phyloP scores from a whole-genome alignment of 2,888 invertebrate species.

The Ennomos erosarius region DNA sequence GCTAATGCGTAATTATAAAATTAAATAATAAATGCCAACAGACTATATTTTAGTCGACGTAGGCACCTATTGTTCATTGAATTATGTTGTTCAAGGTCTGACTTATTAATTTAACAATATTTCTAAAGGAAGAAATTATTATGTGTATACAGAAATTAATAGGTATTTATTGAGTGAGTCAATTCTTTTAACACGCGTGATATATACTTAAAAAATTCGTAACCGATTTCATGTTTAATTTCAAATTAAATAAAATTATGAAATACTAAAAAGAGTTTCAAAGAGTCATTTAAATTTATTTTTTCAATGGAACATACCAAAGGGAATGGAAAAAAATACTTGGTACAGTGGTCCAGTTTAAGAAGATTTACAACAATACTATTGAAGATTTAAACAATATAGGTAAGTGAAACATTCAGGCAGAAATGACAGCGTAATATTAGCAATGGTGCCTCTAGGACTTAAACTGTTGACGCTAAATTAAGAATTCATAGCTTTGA shows the following conservation, averaged over 20 bases:
- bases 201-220: not conserved
- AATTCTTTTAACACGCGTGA: constrained; percentile 15
- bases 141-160: constrained; percentile 13
- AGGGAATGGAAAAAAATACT: too few species aligned
- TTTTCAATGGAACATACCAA: too few species aligned
- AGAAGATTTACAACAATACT: too few species aligned
- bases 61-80: constrained; percentile 1
- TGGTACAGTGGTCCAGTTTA: too few species aligned
- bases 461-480: too few species aligned
- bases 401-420: constrained; percentile 1
- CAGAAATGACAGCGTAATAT: not conserved
- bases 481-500: too few species aligned
- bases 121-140: constrained; percentile 4
- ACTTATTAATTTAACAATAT: constrained; percentile 10
- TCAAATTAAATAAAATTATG: constrained; percentile 1
- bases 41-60: too few species aligned
- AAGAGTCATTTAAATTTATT: too few species aligned
- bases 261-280: too few species aligned
- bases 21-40: too few species aligned
- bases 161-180: constrained; percentile 13
- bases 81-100: constrained; percentile 23
- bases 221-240: not conserved
- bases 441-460: not conserved
- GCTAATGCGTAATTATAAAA: too few species aligned
- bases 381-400: constrained; percentile 2